Conservation (phyloP, 2,113 vertebrate species). For the Gopherus evgoodei region DNA sequence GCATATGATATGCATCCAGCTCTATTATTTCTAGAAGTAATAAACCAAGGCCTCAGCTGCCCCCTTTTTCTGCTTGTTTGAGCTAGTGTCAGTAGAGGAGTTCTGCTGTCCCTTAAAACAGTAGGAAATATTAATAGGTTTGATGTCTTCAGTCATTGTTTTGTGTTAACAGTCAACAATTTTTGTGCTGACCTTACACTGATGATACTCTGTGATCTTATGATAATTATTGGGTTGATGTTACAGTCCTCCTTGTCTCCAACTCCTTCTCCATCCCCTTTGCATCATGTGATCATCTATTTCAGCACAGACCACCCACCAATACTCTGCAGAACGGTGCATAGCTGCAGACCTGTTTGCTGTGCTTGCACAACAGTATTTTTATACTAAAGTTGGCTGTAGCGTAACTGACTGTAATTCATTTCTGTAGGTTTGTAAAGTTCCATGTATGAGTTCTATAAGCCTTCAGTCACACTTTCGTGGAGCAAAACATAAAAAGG, state of each 20-base stretch:
- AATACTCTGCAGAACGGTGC: background rate
- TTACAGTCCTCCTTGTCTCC: background rate
- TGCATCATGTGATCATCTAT: background rate
- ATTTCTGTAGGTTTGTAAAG: constrained; percentile 59
- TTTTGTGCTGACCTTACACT: background rate
- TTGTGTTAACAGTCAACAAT: background rate
- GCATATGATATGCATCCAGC: background rate
- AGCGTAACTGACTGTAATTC: constrained; percentile 30
- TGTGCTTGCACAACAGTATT: background rate
- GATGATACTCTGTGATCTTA: background rate
- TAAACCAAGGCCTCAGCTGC: background rate
- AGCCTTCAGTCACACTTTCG: constrained; percentile 64
- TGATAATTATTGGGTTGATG: background rate
- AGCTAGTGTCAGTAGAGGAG: background rate
- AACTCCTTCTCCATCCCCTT: background rate
- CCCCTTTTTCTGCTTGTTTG: background rate
- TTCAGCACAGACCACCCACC: background rate
- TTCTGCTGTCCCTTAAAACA: background rate
- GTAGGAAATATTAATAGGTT: background rate
- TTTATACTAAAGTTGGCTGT: background rate
- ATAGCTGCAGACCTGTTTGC: background rate
- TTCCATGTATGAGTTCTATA: constrained; percentile 54
- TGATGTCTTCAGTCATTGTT: background rate
- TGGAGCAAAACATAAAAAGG: constrained; percentile 69
- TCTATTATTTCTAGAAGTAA: background rate